phyloP scores from a whole-genome alignment of 2,113 vertebrate genomes.

The Morone saxatilis region DNA sequence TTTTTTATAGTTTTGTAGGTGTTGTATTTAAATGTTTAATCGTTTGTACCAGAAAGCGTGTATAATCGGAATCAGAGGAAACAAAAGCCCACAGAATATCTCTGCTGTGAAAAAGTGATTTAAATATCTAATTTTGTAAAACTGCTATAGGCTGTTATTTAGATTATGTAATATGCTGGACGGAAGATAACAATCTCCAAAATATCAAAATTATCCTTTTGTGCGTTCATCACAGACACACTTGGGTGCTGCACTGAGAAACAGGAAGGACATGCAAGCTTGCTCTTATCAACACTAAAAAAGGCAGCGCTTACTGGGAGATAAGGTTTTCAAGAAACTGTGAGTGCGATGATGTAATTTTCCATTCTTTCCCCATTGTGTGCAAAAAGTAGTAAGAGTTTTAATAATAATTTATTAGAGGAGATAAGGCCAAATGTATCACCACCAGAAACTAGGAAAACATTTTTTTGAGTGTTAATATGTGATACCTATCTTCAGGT shows the following conservation, averaged over 20 bases:
- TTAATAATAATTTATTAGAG: background rate
- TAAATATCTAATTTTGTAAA: conserved; percentile 56
- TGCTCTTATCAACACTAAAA: conserved; percentile 47
- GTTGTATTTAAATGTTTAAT: background rate
- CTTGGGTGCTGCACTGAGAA: conserved; percentile 16
- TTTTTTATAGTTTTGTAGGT: background rate
- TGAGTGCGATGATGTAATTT: conserved; percentile 22
- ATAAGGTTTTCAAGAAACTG: conserved; percentile 55
- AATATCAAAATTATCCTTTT: conserved; percentile 46
- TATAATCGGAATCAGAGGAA: conserved; percentile 51
- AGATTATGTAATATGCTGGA: conserved; percentile 62
- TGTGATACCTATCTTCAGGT: no score
- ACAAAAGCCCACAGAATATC: conserved; percentile 30
- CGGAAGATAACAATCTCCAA: conserved; percentile 55
- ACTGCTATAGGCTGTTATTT: conserved; percentile 64
- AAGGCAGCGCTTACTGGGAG: conserved; percentile 25
- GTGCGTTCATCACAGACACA: conserved; percentile 41
- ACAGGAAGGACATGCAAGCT: conserved; percentile 37
- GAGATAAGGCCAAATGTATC: background rate
- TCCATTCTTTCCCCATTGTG: background rate
- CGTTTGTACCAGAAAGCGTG: background rate
- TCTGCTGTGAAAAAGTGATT: conserved; percentile 39
- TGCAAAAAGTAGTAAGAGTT: conserved; percentile 23
- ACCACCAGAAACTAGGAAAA: background rate
- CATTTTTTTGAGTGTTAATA: background rate